phyloP scores from a whole-genome alignment of 2,113 vertebrate genomes.

The Tyrannus savana region DNA sequence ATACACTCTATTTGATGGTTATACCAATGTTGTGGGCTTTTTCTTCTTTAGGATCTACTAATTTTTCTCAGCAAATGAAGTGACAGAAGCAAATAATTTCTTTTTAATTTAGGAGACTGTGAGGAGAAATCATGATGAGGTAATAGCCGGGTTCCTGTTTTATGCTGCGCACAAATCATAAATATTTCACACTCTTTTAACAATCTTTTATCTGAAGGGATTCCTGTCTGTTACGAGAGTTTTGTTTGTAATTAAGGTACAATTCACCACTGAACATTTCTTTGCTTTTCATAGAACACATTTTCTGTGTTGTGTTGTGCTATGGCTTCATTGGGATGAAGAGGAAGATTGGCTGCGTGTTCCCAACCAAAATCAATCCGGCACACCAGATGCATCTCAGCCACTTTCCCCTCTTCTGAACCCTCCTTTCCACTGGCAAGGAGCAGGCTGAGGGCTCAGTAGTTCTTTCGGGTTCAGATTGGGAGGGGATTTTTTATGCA shows the following conservation, averaged over 20 bases:
- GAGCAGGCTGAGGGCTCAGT: neutral
- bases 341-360: neutral
- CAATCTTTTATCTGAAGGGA: constrained; percentile 2
- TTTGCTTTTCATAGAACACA: neutral
- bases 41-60: neutral
- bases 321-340: fast-evolving
- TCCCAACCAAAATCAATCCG: neutral
- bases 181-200: constrained; percentile 27
- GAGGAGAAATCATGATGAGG: neutral
- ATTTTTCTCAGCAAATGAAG: neutral
- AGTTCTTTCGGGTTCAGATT: fast-evolving
- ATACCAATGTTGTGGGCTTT: neutral
- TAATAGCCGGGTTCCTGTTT: neutral
- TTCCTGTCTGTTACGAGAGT: neutral
- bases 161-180: neutral
- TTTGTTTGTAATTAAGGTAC: constrained; percentile 42
- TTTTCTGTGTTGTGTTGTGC: neutral
- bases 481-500: neutral
- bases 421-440: neutral
- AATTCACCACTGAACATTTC: constrained; percentile 4
- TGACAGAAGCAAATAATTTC: constrained; percentile 29
- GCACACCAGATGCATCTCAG: neutral
- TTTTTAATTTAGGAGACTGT: constrained; percentile 32
- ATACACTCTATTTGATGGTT: neutral
- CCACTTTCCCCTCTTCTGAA: neutral